Base-by-base conservation (phyloP, 2,888 invertebrate species). In the Patella caerulea region DNA sequence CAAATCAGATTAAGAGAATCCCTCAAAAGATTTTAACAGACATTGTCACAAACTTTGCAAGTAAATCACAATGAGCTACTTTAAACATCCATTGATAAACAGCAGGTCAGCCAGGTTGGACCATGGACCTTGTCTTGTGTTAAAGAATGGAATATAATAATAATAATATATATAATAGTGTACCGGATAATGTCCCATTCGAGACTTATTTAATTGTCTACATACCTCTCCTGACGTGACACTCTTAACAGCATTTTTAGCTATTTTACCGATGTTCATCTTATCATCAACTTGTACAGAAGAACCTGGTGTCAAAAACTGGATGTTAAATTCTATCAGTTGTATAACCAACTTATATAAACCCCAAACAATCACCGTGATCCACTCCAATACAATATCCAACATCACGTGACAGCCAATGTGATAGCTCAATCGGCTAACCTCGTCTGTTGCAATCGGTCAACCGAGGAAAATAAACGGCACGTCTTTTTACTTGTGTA, bases 151-250 rank as follows among this genome's bases (percentile, higher is more conserved):
- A 24, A n/a, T n/a, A n/a, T 24, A 24, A 24, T 24, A n/a, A n/a
- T n/a, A n/a, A n/a, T n/a, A n/a, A n/a, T n/a, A n/a, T n/a, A n/a
- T n/a, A n/a, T n/a, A n/a, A 24, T 24, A 24, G 24, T 24, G 24
- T 24, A 24, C n/a, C n/a, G n/a, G n/a, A n/a, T n/a, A n/a, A n/a
- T n/a, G n/a, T 24, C 1, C 24, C 1, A 24, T 24, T 24, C 24
- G 24, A 24, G 24, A 24, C 24, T 24, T 24, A 24, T 24, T 24
- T 24, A 24, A 24, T 24, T 24, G 24, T 24, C 24, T 24, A 79
- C 86, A 83, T 83, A 91, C 92, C 87, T 91, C 89, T 71, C 89
- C 91, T 3, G 89, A 86, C 15, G 86, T 79, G 3, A 90, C 89
- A 80, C 86, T 88, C 81, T 91, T 91, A 14, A 92, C 87, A 52